Percentiles rank a stretch among this genome's conserved stretches.
These are phyloP conservation scores for Tragopan temminckii DNA, from an alignment of 2,797 vertebrate genomes.

Conservation along the genomic window DNA sequence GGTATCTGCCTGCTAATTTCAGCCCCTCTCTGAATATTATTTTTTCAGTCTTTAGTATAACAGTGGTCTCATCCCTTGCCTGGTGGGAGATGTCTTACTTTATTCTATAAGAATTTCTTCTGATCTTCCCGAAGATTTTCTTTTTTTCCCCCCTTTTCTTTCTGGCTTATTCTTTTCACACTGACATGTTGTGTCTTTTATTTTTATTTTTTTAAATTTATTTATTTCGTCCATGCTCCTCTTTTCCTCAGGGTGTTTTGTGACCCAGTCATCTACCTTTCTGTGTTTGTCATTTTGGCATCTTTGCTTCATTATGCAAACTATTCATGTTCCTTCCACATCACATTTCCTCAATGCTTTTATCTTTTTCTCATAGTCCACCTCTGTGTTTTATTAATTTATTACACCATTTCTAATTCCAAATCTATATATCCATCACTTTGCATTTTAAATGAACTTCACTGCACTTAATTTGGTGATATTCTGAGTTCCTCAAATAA, in stretches of 20 bases:
- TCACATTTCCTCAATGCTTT: background rate
- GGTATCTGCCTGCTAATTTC: background rate
- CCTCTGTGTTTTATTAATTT: background rate
- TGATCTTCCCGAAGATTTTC: background rate
- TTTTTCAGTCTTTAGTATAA: background rate
- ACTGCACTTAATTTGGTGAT: background rate
- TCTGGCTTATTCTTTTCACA: background rate
- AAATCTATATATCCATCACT: background rate
- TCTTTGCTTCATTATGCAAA: background rate
- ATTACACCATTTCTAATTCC: background rate
- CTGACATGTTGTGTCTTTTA: background rate
- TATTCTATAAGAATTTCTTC: background rate
- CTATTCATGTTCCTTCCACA: background rate
- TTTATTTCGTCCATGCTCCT: background rate
- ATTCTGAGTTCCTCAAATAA: background rate
- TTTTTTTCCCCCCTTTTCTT: background rate
- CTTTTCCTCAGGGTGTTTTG: background rate
- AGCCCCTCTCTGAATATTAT: background rate
- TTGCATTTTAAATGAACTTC: background rate
- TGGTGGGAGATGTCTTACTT: background rate
- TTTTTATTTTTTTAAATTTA: background rate
- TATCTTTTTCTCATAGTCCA: background rate
- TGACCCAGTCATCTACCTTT: constrained; percentile 13
- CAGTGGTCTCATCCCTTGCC: background rate
- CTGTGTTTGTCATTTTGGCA: constrained; percentile 29